Base-by-base conservation (phyloP, 2,797 vertebrate genomes). In the Chromobotia macracanthus region DNA sequence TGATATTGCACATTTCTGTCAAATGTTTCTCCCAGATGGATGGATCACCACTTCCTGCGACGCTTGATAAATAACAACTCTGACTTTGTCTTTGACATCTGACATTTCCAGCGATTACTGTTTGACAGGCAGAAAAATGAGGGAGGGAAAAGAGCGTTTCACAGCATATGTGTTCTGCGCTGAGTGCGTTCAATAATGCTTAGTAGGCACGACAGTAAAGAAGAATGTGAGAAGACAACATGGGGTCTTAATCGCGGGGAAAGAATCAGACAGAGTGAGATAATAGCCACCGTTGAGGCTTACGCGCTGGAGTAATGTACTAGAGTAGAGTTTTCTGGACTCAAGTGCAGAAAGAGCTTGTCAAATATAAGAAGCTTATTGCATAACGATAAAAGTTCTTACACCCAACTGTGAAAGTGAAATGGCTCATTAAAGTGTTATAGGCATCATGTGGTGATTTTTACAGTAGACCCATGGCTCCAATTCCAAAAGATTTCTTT, bases 391-490 rank as follows among this genome's bases (percentile, higher is more conserved):
- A 18, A 41, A 64, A 38, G 18, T 35, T 64, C 61, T 12, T 69
- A 50, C 65, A 18, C 61, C 75, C 66, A 61, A 56, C 66, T 77
- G 75, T 69, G 66, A 61, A 60, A 69, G 55, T 77, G 55, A 77
- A 77, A 77, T 77, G 61, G 75, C 55, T 58, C n/a, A 6, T 77
- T 70, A 70, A 77, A 70, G 66, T 70, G 44, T 70, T 61, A 77
- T 70, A 61, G 41, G 66, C 55, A 28, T 77, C 75, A 61, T 69
- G 75, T 61, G 44, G 75, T 69, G 75, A 60, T n/a, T n/a, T n/a
- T 12, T 56, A 69, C 66, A 61, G 41, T 60, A 58, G 53, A 51
- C 21, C 38, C 25, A 58, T 18, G 31, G 28, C 75, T 70, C 25
- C 16, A 38, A 69, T 77, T 70, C 44, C 38, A 44, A 50, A 68